Base-by-base conservation (phyloP, 2,888 invertebrate genomes). In the Trichopria drosophilae region DNA sequence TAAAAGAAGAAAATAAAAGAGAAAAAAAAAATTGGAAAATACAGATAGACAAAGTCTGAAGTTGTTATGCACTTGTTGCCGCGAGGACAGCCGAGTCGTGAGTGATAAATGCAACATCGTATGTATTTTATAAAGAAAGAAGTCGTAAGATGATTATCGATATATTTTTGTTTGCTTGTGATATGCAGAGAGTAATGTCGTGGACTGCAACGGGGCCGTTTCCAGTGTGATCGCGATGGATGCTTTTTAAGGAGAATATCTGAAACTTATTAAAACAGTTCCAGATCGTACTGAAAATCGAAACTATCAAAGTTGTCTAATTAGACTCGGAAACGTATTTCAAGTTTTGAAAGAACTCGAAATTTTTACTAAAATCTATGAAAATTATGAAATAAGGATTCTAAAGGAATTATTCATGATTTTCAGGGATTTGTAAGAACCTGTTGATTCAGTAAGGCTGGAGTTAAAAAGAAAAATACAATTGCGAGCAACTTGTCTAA, bases 11-110 rank as follows among this genome's bases (percentile, higher is more conserved):
- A 45, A 55, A 26, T 43, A 49, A 55, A 49, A 43, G 32, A 51
- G 50, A 51, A 51, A 46, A 45, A 53, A 41, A 37, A 26, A 39
- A 52, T 45, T 45, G 60, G 53, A 53, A 51, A 59, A 57, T 53
- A 57, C 51, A 61, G 58, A 55, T 63, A 63, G 62, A 65, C 52
- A 61, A 64, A 65, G 64, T 64, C 56, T 54, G 62, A 61, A 61
- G 61, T 65, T 63, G 59, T 66, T 65, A 61, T 63, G 63, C 62
- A 61, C 58, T 60, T 65, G 61, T 61, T 63, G 60, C 52, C 59
- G 57, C 19, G 45, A 31, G 35, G 16, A 45, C 36, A 35, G 23
- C 49, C 45, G 48, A 43, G 36, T 32, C 15, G 29, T 26, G 28
- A 31, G 12, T 26, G n/a, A 31, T 35, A 39, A 40, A 40, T 15